Evolutionary conservation across 2,797 vertebrate genomes (phyloP), one percentile per base, ranked within the genome.

Genomic region (Bradypodion ventrale): DNA sequence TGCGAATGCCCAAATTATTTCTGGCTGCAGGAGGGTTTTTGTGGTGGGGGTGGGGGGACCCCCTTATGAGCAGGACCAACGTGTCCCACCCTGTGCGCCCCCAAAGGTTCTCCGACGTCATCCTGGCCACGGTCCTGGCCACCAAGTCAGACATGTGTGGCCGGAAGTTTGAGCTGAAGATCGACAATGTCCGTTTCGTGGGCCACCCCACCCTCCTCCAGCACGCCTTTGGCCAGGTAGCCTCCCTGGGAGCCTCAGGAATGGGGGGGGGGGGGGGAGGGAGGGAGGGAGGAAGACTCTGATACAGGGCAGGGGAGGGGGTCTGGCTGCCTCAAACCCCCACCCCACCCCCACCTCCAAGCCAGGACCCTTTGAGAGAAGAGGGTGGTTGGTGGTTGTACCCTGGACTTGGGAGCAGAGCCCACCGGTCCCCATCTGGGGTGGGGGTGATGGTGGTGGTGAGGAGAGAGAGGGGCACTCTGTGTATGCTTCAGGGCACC

Each of bases 131-230:
- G 59, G 99, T 99, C 95, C 94, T 99, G 95, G 98, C 99, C 89
- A 99, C 99, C 87, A 99, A 99, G 92, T 99, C 98, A 8, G 99
- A 99, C 80, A 99, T 99, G 96, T 99, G 98, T 83, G 98, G 99
- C 74, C 99, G 98, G 92, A 99, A 99, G 93, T 99, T 99, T 95
- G 99, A 99, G 85, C 90, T 99, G 96, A 99, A 99, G 97, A 99
- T 99, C 1, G 99, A 99, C 91, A 99, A 99, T 0, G 98, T 99
- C 92, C 97, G 98, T 63, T 99, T 99, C 89, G 98, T 99, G 80
- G 99, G 98, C 27, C 99, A 99, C 81, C 98, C 99, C 0, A 99
- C 99, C 0, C 94, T 99, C 78, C 97, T 99, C 7, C 98, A 99
- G 93, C 97, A 98, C 65, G 97, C 96, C 9, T 95, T 97, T 0